phyloP scores from a whole-genome alignment of 2,888 invertebrate species.

The Acrobasis consociella region DNA sequence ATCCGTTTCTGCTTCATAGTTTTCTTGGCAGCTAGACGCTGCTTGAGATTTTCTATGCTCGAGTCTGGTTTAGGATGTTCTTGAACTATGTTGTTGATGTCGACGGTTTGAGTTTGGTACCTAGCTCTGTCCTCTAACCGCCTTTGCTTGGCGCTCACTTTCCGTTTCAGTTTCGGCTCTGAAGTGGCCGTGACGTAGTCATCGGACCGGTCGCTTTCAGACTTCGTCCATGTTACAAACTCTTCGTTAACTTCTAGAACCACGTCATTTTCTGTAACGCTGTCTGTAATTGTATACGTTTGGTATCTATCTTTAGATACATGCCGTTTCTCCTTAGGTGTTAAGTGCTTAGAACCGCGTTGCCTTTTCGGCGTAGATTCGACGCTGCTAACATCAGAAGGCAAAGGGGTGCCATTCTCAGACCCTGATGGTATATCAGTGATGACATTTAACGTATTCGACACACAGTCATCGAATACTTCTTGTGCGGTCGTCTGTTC shows the following conservation, averaged over 20 bases:
- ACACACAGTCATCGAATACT: conserved; percentile 84
- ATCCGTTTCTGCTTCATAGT: conserved; percentile 82
- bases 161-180: conserved; percentile 63
- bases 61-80: conserved; percentile 53
- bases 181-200: conserved; percentile 63
- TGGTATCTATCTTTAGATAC: conserved; percentile 90
- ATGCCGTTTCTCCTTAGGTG: conserved; percentile 90
- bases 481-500: conserved; percentile 79
- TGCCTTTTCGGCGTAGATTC: conserved; percentile 89
- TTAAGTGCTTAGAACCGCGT: conserved; percentile 77
- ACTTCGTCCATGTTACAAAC: conserved; percentile 72
- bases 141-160: conserved; percentile 85
- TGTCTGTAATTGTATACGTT: conserved; percentile 90
- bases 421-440: conserved; percentile 80
- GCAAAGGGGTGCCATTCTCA: conserved; percentile 84
- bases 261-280: conserved; percentile 54
- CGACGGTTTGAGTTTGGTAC: conserved; percentile 86
- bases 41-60: conserved; percentile 66
- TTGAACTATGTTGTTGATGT: conserved; percentile 58
- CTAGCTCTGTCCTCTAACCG: conserved; percentile 86
- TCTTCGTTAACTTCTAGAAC: conserved; percentile 62
- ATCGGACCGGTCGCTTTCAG: conserved; percentile 69
- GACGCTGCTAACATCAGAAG: conserved; percentile 88
- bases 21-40: conserved; percentile 69
- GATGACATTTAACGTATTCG: conserved; percentile 81